These are phyloP conservation scores for Valencia hispanica DNA, from an alignment of 2,797 vertebrate genomes.

Conservation along the genomic window DNA sequence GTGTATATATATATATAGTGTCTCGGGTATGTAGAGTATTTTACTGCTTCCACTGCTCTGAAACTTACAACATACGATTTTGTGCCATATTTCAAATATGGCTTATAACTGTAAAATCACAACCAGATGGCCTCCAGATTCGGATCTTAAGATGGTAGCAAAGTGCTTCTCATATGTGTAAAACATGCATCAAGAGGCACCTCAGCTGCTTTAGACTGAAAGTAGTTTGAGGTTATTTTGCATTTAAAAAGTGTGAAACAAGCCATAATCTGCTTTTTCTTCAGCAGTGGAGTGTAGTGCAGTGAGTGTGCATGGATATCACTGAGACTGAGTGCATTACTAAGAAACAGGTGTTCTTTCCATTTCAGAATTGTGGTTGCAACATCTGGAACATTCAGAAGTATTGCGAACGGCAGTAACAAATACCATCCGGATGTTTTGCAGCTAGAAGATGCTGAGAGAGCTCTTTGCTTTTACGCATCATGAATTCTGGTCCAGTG, in stretches of 20 bases:
- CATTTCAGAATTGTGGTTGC: background rate
- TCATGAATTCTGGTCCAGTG: background rate
- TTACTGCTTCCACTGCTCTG: background rate
- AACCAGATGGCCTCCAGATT: background rate
- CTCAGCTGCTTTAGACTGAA: background rate
- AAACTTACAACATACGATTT: background rate
- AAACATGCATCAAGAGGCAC: background rate
- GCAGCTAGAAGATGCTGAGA: background rate
- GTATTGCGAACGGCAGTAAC: background rate
- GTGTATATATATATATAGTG: no score
- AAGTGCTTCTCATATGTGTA: background rate
- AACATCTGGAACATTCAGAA: background rate
- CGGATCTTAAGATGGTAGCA: background rate
- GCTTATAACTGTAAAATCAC: background rate
- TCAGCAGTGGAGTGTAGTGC: background rate
- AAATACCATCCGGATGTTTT: background rate
- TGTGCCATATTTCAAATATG: background rate
- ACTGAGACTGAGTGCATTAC: background rate
- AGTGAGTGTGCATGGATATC: background rate
- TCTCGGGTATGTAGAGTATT: background rate
- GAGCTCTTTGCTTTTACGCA: background rate
- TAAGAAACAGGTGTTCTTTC: background rate
- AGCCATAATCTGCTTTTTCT: background rate
- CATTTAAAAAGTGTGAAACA: background rate
- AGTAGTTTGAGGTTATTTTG: background rate